Conservation (phyloP, 2,797 vertebrate genomes). For the Zonotrichia albicollis region DNA sequence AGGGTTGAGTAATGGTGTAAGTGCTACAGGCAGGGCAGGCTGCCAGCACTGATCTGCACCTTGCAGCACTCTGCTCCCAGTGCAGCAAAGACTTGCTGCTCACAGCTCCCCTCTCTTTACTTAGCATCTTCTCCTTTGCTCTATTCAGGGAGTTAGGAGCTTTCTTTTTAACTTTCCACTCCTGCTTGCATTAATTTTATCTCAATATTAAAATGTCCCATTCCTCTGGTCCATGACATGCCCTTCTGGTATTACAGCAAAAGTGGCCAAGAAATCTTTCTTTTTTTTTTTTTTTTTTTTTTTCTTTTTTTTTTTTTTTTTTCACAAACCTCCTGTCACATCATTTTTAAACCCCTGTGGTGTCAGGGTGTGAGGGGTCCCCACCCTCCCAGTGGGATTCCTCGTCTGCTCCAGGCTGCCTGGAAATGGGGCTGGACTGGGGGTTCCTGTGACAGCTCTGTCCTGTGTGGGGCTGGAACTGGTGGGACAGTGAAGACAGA, state of each 20-base stretch:
- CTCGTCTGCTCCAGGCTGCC: background rate
- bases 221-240: background rate
- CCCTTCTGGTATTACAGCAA: background rate
- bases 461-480: background rate
- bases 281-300: background rate
- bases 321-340: background rate
- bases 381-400: background rate
- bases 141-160: background rate
- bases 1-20: background rate
- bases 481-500: background rate
- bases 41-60: background rate
- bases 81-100: background rate
- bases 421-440: background rate
- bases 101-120: background rate
- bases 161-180: background rate
- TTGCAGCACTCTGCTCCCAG: background rate
- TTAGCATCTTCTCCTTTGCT: background rate
- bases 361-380: background rate
- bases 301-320: background rate
- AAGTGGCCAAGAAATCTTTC: background rate
- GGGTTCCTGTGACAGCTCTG: background rate
- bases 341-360: background rate
- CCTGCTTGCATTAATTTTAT: background rate
- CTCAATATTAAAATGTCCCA: background rate
- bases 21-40: fast-evolving